Evolutionary conservation across 1,140 invertebrate genomes (phyloP), one percentile per base, ranked within the genome.

Genomic region (Megathymus violae): DNA sequence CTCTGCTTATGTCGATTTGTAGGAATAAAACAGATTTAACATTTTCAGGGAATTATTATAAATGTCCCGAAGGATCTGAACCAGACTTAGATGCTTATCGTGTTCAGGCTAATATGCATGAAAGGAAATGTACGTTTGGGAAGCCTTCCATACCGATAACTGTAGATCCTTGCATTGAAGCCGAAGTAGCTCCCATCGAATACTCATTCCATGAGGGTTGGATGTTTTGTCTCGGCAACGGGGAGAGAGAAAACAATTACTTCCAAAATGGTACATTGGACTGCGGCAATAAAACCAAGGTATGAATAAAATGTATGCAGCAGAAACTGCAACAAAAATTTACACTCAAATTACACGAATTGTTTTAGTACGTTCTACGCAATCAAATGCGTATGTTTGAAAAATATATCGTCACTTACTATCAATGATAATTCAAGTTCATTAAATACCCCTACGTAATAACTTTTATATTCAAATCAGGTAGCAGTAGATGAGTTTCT

Each of bases 191-290:
- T 0, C 86, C 88, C 0, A 89, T 88, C 52, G 88, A 91, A 47
- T 91, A 89, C 40, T 91, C 88, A 0, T 91, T 84, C 44, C 72
- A 85, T 34, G 88, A 91, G 76, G 87, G 87, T 4, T 91, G 88
- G 88, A 88, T 89, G 88, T 91, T 91, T 60, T 91, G 88, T 44
- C 75, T 91, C 7, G 88, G 88, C 0, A 87, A 80, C 62, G 88
- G 86, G 0, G 88, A 91, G 15, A 77, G 88, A 51, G 88, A 91
- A 50, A 88, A 84, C 51, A 91, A 88, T 54, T 89, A 91, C 47
- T 91, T 88, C 34, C 77, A 83, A 61, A 91, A 91, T 56, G 88
- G 88, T 4, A 91, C 87, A 9, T 58, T 91, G 19, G 88, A 91
- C 51, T 91, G 88, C 61, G 88, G 88, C 9, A 88, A 88, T 56